These are phyloP conservation scores for Eupithecia tripunctaria DNA, from an alignment of 2,888 invertebrate genomes.

Conservation along the genomic window DNA sequence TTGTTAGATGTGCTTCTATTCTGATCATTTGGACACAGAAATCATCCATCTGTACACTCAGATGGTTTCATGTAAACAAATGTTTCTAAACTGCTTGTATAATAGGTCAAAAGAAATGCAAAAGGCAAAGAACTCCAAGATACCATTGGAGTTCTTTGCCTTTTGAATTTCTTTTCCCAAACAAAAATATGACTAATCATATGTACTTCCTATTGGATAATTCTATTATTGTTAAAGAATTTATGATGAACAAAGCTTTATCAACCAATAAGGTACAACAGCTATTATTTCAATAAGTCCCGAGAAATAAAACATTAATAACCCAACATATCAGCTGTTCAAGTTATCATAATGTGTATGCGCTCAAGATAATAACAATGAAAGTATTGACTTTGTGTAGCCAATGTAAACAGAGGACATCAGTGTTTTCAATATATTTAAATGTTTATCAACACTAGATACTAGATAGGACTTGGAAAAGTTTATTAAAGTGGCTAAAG, in stretches of 20 bases:
- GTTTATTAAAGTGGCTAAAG: background rate
- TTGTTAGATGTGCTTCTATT: background rate
- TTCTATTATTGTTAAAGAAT: background rate
- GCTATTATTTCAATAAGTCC: background rate
- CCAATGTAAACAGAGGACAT: conserved; percentile 18
- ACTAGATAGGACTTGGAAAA: background rate
- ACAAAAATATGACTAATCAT: background rate
- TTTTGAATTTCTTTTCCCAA: no score
- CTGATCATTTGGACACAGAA: background rate
- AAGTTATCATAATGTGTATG: background rate
- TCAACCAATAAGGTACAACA: background rate
- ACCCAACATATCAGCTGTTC: conserved; percentile 22
- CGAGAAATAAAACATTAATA: background rate
- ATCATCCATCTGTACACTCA: background rate
- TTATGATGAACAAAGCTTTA: background rate
- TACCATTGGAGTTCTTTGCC: no score
- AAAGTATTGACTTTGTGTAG: conserved; percentile 17
- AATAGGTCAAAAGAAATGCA: background rate
- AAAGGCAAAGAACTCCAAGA: background rate
- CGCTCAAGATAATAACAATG: conserved; percentile 22
- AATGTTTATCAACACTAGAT: conserved; percentile 28
- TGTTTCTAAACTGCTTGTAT: background rate
- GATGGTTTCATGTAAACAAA: background rate
- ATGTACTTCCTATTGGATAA: background rate
- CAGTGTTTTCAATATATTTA: conserved; percentile 16